These are phyloP conservation scores for Parauchenoglanis ngamensis DNA, from an alignment of 2,797 vertebrate genomes.

Conservation along the genomic window DNA sequence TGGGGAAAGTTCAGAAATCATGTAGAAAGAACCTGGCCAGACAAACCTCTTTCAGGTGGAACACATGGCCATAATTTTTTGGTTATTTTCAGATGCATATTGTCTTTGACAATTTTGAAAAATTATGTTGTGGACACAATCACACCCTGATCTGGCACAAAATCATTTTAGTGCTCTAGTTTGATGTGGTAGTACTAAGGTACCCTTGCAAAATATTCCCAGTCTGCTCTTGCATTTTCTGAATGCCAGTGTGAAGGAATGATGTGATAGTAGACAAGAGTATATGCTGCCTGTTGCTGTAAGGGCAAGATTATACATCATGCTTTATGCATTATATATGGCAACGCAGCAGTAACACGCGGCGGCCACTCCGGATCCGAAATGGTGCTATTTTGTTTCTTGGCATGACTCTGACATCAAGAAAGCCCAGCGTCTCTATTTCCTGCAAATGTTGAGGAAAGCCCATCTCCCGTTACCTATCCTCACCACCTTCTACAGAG, in stretches of 20 bases:
- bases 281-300: not conserved
- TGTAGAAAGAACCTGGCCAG: not conserved
- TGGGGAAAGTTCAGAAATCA: not conserved
- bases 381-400: no score
- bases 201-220: not conserved
- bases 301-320: not conserved
- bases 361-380: no score
- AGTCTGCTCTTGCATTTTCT: not conserved
- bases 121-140: not conserved
- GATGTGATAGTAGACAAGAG: not conserved
- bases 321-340: no score
- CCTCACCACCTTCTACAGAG: no score
- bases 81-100: not conserved
- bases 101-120: not conserved
- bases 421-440: no score
- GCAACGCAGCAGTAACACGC: no score
- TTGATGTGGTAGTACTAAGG: not conserved
- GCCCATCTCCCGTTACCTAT: no score
- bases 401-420: no score
- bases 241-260: not conserved
- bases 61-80: not conserved
- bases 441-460: no score
- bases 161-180: not conserved
- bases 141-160: not conserved
- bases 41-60: not conserved